phyloP scores from a whole-genome alignment of 2,888 invertebrate genomes.

The Aphidoletes aphidimyza region DNA sequence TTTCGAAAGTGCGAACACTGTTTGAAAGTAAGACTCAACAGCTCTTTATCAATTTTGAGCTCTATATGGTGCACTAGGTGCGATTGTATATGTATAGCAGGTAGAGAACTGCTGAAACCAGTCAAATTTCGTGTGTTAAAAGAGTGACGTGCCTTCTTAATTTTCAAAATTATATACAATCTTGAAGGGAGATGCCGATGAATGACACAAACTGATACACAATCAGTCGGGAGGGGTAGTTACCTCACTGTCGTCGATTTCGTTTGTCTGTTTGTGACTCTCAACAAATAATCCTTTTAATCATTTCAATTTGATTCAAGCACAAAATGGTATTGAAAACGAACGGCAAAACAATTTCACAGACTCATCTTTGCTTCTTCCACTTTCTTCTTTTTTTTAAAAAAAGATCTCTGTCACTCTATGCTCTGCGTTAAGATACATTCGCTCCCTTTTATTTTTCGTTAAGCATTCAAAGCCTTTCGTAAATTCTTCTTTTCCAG shows the following conservation, averaged over 20 bases:
- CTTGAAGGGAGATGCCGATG: neutral
- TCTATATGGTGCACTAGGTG: neutral
- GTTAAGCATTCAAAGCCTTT: neutral
- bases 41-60: slow-evolving; percentile 34
- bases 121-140: neutral
- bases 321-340: neutral
- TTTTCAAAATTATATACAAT: slow-evolving; percentile 20
- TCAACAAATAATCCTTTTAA: slow-evolving; percentile 51
- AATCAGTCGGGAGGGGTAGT: neutral
- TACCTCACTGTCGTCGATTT: neutral
- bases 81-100: neutral
- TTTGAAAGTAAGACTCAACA: neutral
- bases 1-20: neutral
- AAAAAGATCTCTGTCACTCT: neutral
- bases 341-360: neutral
- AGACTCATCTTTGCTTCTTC: neutral
- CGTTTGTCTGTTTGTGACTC: neutral
- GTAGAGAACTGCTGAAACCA: neutral
- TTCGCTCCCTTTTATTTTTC: too few species aligned
- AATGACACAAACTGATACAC: slow-evolving; percentile 17
- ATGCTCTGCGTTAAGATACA: too few species aligned
- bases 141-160: slow-evolving; percentile 32
- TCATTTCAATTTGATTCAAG: slow-evolving; percentile 53
- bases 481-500: neutral
- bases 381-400: neutral